Conservation (phyloP, 2,888 invertebrate genomes). For the Macrostomum cliftonense region DNA sequence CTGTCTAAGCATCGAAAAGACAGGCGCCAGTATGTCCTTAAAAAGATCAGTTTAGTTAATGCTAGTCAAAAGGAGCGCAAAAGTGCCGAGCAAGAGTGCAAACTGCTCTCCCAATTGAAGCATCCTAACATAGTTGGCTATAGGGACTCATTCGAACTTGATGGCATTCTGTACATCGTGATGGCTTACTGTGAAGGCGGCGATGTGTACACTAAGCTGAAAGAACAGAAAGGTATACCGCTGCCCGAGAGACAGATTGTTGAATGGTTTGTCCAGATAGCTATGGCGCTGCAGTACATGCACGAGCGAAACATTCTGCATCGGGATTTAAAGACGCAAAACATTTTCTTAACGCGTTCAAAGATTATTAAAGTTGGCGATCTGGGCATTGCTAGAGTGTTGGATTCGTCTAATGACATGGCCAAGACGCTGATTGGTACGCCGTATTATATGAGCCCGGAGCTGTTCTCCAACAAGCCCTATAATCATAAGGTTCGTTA, state of each 20-base stretch:
- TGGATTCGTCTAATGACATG: constrained; percentile 28
- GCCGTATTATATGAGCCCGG: constrained; percentile 41
- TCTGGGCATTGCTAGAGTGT: constrained; percentile 33
- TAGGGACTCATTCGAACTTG: constrained; percentile 37
- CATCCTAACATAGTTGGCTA: constrained; percentile 41
- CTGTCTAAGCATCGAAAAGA: constrained; percentile 32
- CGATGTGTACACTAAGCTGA: constrained; percentile 38
- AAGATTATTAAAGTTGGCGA: constrained; percentile 40
- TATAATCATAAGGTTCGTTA: constrained; percentile 37
- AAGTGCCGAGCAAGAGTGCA: constrained; percentile 37
- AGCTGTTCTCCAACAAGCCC: constrained; percentile 38
- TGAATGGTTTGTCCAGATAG: constrained; percentile 42
- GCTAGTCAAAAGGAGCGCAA: constrained; percentile 31
- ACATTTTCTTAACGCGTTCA: constrained; percentile 39
- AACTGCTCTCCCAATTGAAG: constrained; percentile 36
- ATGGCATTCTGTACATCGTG: constrained; percentile 36
- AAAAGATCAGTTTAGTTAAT: constrained; percentile 33
- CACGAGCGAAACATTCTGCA: constrained; percentile 40
- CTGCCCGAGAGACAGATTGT: constrained; percentile 38
- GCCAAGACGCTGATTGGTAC: constrained; percentile 39
- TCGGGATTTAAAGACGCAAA: constrained; percentile 39
- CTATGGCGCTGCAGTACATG: constrained; percentile 40
- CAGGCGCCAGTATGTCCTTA: constrained; percentile 38
- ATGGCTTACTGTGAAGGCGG: constrained; percentile 42
- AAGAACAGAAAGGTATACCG: constrained; percentile 30